phyloP scores from a whole-genome alignment of 2,113 vertebrate species.

The Thymallus thymallus region DNA sequence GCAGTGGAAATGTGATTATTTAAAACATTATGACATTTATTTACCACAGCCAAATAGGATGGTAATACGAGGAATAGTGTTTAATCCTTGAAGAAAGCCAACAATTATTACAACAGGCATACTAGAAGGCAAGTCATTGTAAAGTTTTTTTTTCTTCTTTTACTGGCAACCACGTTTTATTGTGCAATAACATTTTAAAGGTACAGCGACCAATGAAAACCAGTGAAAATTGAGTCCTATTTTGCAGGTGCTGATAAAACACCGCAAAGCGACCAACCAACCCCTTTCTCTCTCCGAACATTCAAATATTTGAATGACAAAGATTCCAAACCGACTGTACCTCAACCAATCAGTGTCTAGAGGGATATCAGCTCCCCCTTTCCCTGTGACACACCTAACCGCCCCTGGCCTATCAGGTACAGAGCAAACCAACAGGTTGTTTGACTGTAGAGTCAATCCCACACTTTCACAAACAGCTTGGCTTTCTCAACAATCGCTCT shows the following conservation, averaged over 20 bases:
- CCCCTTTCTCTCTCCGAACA: slow-evolving; percentile 3
- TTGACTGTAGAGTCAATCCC: slow-evolving; percentile 6
- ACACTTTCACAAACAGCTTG: background rate
- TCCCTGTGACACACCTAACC: slow-evolving; percentile 47
- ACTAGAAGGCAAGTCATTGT: background rate
- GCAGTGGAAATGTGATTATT: slow-evolving; percentile 3
- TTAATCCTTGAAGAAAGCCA: slow-evolving; percentile 9
- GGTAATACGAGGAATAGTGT: background rate
- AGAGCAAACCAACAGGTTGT: slow-evolving; percentile 25
- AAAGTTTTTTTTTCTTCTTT: background rate
- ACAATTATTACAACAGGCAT: background rate
- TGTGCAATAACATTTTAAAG: slow-evolving; percentile 35
- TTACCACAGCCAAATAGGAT: background rate
- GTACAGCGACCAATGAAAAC: slow-evolving; percentile 21
- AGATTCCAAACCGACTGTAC: slow-evolving; percentile 38
- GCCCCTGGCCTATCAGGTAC: slow-evolving; percentile 27
- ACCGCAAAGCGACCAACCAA: background rate
- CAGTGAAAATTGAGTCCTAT: background rate
- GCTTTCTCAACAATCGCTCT: background rate
- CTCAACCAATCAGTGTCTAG: slow-evolving; percentile 52
- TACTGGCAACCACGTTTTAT: slow-evolving; percentile 30
- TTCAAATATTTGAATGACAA: slow-evolving; percentile 70
- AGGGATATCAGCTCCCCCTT: slow-evolving; percentile 16
- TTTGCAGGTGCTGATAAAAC: slow-evolving; percentile 22
- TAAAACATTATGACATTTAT: background rate